Conservation (phyloP, 2,113 vertebrate genomes). For the Carassius auratus region DNA sequence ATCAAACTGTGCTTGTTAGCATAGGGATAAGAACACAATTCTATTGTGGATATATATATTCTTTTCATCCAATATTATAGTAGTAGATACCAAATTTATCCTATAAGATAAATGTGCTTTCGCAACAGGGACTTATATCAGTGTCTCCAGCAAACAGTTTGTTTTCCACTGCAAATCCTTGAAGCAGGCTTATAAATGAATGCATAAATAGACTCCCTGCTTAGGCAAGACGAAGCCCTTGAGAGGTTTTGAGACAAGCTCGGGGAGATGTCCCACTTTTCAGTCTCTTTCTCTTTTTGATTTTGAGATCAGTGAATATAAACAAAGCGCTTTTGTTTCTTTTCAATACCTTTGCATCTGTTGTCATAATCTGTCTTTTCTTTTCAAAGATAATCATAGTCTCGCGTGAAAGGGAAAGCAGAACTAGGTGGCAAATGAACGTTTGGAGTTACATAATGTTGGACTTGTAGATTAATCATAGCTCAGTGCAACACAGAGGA, state of each 20-base stretch:
- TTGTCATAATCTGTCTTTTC: neutral
- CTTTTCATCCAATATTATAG: neutral
- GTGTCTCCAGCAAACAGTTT: neutral
- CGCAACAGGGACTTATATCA: neutral
- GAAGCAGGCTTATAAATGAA: conserved; percentile 41
- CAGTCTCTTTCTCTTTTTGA: conserved; percentile 46
- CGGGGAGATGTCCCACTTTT: conserved; percentile 52
- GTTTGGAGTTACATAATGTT: neutral
- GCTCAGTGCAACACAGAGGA: neutral
- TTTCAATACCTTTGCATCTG: conserved; percentile 29
- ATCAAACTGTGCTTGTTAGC: neutral
- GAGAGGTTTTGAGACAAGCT: conserved; percentile 50
- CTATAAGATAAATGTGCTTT: neutral
- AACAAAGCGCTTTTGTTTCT: conserved; percentile 24
- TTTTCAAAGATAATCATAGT: neutral
- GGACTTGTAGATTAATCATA: conserved; percentile 21
- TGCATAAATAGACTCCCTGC: conserved; percentile 45
- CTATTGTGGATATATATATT: neutral
- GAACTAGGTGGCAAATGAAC: neutral
- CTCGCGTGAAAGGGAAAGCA: neutral
- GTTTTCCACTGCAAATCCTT: conserved; percentile 9
- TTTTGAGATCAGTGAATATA: conserved; percentile 44
- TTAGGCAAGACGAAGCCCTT: conserved; percentile 46
- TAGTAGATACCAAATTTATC: neutral
- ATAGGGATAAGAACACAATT: neutral